Evolutionary conservation across 2,113 vertebrate genomes (phyloP).

Genomic region (Campylomormyrus numenius): DNA sequence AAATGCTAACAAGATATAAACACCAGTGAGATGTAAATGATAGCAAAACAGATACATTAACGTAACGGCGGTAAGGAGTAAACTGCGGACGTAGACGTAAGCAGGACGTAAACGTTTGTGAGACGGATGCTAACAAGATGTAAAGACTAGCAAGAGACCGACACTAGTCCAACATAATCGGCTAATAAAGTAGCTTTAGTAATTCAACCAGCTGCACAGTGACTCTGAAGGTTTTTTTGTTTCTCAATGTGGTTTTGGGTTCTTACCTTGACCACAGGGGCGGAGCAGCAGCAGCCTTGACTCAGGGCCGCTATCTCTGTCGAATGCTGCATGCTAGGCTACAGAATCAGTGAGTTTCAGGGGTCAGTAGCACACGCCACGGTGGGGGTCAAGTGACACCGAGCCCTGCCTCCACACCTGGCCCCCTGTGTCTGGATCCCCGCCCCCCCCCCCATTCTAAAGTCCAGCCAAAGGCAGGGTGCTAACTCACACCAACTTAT

Average conservation of each 20-base stretch:
- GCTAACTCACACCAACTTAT: conserved; percentile 76
- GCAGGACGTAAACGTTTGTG: background rate
- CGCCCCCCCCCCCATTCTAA: conserved; percentile 39
- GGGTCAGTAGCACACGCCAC: background rate
- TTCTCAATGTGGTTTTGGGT: background rate
- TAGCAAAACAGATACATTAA: background rate
- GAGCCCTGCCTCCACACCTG: background rate
- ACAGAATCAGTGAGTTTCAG: background rate
- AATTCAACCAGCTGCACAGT: background rate
- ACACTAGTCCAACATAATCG: background rate
- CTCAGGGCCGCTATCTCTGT: background rate
- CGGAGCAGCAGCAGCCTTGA: background rate
- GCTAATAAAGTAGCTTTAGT: background rate
- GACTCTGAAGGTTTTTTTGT: background rate
- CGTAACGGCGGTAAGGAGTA: background rate
- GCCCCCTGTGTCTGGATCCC: background rate
- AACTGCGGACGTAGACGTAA: background rate
- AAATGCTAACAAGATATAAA: background rate
- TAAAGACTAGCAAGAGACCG: background rate
- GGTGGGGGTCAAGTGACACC: background rate
- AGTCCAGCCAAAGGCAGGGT: conserved; percentile 82
- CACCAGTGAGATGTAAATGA: background rate
- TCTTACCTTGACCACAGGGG: background rate
- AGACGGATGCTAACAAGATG: background rate
- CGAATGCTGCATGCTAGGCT: background rate